phyloP scores from a whole-genome alignment of 2,888 invertebrate species.

The Troides oblongomaculatus region DNA sequence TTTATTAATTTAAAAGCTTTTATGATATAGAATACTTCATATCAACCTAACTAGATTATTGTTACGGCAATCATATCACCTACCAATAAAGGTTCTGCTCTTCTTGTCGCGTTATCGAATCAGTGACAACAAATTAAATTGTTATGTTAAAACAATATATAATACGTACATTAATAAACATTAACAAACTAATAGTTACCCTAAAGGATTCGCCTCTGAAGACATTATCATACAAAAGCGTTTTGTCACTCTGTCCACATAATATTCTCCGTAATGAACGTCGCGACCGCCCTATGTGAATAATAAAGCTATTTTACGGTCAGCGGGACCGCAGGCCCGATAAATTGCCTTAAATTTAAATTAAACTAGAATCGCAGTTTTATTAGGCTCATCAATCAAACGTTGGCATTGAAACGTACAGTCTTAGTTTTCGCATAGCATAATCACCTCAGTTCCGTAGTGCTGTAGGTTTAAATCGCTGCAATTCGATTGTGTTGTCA shows the following conservation, averaged over 20 bases:
- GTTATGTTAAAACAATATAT: not conserved
- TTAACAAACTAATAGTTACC: slow-evolving; percentile 16
- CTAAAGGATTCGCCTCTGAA: slow-evolving; percentile 28
- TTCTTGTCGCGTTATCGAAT: too few relatives aligned
- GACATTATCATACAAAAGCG: slow-evolving; percentile 30
- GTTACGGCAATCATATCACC: too few relatives aligned
- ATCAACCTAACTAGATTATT: too few relatives aligned
- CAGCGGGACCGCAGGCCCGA: slow-evolving; percentile 64
- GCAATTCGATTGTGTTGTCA: slow-evolving; percentile 46
- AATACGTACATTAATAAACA: slow-evolving; percentile 1
- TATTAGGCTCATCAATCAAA: slow-evolving; percentile 80
- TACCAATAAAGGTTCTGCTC: too few relatives aligned
- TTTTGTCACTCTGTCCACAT: slow-evolving; percentile 37
- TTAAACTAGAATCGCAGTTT: slow-evolving; percentile 79
- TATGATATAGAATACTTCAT: too few relatives aligned
- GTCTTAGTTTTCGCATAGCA: slow-evolving; percentile 43
- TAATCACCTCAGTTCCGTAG: slow-evolving; percentile 52
- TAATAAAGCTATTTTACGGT: slow-evolving; percentile 74
- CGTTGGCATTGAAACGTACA: slow-evolving; percentile 59
- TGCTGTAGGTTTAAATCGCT: slow-evolving; percentile 46
- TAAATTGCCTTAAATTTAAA: slow-evolving; percentile 79
- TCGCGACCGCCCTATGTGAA: slow-evolving; percentile 51
- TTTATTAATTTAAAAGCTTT: too few relatives aligned
- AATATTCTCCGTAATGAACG: slow-evolving; percentile 55
- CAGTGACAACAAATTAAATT: not conserved